Evolutionary conservation across 2,888 invertebrate genomes (phyloP).

Genomic region (Nomada hirtipes): DNA sequence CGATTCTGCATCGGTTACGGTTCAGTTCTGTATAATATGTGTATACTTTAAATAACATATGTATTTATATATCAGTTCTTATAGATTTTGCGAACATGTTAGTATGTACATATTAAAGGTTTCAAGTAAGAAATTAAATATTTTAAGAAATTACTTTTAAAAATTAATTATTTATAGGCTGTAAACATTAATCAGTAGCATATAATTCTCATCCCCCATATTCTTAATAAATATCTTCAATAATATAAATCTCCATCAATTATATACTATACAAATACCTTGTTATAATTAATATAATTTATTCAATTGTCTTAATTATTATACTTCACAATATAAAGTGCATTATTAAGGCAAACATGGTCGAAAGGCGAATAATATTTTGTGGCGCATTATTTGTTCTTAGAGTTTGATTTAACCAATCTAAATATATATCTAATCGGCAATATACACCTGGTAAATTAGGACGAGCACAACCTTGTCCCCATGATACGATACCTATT

Average conservation of each 20-base stretch:
- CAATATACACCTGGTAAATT: constrained; percentile 76
- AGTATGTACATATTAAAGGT: no score
- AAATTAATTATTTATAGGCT: no score
- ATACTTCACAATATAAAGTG: constrained; percentile 8
- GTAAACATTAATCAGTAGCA: not conserved
- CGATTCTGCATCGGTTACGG: no score
- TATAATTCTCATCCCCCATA: not conserved
- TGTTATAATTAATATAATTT: not conserved
- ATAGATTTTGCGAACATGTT: no score
- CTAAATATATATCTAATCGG: constrained; percentile 74
- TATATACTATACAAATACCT: not conserved
- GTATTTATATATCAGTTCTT: no score
- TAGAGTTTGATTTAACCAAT: constrained; percentile 73
- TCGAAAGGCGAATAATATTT: not conserved
- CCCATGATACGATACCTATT: constrained; percentile 78
- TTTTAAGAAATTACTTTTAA: no score
- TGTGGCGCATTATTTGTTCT: constrained; percentile 46
- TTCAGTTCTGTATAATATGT: no score
- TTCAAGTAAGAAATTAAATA: no score
- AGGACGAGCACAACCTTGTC: constrained; percentile 73
- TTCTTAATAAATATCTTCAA: not conserved
- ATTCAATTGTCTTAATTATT: not conserved
- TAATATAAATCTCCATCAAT: not conserved
- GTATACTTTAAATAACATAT: no score
- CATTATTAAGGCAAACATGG: not conserved